These are phyloP conservation scores for Clavelina lepadiformis DNA, from an alignment of 23 tunicate species.

Conservation along the genomic window DNA sequence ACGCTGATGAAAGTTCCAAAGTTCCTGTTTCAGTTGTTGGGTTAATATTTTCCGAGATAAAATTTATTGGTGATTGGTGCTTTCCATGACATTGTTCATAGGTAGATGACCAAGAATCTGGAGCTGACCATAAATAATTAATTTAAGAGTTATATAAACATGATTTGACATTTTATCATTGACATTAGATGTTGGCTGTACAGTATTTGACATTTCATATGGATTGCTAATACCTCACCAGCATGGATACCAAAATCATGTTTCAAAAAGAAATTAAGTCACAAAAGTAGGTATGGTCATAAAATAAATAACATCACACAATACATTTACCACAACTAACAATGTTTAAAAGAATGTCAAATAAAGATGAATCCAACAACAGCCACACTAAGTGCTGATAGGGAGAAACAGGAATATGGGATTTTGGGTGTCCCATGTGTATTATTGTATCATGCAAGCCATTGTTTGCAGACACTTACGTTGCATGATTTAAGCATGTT, in stretches of 20 bases:
- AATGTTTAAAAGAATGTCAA: not conserved
- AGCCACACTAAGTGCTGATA: no score
- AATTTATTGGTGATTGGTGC: constrained; percentile 62
- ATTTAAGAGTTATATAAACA: no score
- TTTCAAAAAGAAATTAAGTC: no score
- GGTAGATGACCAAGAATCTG: constrained; percentile 22
- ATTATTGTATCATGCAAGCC: no score
- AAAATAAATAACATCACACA: not conserved
- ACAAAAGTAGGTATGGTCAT: not conserved
- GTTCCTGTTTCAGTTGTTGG: not conserved
- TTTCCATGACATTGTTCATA: constrained; percentile 25
- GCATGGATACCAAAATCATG: no score
- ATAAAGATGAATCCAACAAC: no score
- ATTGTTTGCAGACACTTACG: not conserved
- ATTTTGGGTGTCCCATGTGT: no score
- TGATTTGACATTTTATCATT: no score
- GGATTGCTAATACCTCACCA: no score
- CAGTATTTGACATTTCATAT: no score
- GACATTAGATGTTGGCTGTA: no score
- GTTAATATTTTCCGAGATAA: not conserved
- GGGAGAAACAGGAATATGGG: no score
- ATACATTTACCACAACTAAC: not conserved
- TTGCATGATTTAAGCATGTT: not conserved
- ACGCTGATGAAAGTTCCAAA: constrained; percentile 34
- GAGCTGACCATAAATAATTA: constrained; percentile 7